Evolutionary conservation across 2,797 vertebrate species (phyloP).

Genomic region (Neomorphus geoffroyi): DNA sequence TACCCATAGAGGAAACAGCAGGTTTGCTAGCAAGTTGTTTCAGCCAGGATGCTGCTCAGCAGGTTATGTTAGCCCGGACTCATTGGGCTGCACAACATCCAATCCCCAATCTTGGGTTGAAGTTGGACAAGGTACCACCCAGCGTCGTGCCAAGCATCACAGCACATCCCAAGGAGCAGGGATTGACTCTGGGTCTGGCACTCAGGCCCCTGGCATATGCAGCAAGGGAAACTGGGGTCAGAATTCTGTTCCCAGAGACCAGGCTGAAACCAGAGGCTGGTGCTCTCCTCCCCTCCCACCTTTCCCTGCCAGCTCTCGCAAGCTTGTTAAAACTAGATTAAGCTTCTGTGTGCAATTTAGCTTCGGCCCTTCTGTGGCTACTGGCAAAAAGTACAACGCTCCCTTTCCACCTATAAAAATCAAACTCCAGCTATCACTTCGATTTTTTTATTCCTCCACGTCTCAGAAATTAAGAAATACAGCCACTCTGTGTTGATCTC

Average conservation of each 20-base stretch:
- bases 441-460: not conserved
- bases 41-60: not conserved
- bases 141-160: rapidly evolving
- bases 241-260: too few species aligned
- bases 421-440: not conserved
- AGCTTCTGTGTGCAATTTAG: not conserved
- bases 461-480: not conserved
- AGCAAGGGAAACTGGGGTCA: not conserved
- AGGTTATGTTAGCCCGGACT: not conserved
- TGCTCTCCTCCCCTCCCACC: not conserved
- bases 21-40: not conserved
- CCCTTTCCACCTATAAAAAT: not conserved
- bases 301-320: not conserved
- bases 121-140: not conserved
- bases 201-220: too few species aligned
- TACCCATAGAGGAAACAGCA: not conserved
- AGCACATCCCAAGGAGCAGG: not conserved
- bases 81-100: not conserved
- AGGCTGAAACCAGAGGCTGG: not conserved
- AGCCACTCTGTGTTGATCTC: not conserved
- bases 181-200: not conserved
- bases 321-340: not conserved
- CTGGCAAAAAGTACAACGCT: not conserved
- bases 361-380: not conserved
- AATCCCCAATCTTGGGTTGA: too few species aligned